Percentiles rank a stretch among this genome's conserved stretches.
These are phyloP conservation scores for Stegostoma tigrinum DNA, from an alignment of 2,113 vertebrate species.

Conservation along the genomic window DNA sequence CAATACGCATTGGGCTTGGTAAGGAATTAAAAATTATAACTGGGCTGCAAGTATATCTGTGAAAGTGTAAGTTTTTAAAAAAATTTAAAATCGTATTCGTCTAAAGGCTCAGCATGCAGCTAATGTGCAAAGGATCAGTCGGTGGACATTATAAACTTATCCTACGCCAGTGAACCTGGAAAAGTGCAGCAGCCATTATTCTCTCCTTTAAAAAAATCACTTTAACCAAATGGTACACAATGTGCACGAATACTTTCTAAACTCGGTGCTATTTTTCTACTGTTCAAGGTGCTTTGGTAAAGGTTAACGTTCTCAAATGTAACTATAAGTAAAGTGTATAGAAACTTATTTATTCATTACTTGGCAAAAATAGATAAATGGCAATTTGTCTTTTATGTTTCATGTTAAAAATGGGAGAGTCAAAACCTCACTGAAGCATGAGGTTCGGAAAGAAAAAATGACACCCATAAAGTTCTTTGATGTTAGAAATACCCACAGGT, in stretches of 20 bases:
- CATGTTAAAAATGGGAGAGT: neutral
- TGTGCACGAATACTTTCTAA: neutral
- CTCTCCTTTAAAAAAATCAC: neutral
- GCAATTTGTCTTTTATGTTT: neutral
- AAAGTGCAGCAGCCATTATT: neutral
- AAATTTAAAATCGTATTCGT: neutral
- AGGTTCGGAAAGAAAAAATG: neutral
- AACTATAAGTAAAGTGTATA: neutral
- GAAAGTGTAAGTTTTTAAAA: neutral
- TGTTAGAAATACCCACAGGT: neutral
- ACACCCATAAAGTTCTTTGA: neutral
- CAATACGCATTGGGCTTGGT: neutral
- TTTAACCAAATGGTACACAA: neutral
- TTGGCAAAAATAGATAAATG: neutral
- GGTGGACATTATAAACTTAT: neutral
- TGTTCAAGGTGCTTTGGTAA: neutral
- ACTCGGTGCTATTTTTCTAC: neutral
- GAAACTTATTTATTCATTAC: neutral
- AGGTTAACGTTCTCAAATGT: neutral
- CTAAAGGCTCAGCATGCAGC: neutral
- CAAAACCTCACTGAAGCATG: neutral
- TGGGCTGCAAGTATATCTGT: neutral
- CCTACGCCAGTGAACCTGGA: neutral
- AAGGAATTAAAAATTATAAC: neutral
- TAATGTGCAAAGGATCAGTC: neutral